These are phyloP conservation scores for Hyles vespertilio DNA, from an alignment of 1,140 invertebrate species.

Conservation along the genomic window DNA sequence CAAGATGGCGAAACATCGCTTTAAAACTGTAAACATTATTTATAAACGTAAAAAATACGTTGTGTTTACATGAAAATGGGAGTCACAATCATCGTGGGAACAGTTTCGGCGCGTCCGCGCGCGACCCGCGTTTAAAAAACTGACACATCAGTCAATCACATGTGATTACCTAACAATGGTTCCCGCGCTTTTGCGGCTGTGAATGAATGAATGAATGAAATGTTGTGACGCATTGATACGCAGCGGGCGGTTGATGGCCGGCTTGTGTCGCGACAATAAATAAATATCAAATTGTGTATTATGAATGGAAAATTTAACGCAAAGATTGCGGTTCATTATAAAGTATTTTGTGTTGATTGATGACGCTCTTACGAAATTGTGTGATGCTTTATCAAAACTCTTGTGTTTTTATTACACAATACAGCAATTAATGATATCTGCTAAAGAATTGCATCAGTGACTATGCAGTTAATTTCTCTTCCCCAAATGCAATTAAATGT, in stretches of 20 bases:
- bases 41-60: too few relatives aligned
- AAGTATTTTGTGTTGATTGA: neutral
- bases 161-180: constrained; percentile 12
- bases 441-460: too few relatives aligned
- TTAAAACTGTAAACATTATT: too few relatives aligned
- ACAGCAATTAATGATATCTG: too few relatives aligned
- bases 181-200: constrained; percentile 20
- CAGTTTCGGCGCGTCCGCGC: neutral
- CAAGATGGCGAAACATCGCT: too few relatives aligned
- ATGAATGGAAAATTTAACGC: neutral
- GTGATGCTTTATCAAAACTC: too few relatives aligned
- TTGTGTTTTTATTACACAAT: too few relatives aligned
- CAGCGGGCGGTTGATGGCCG: constrained; percentile 24
- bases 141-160: constrained; percentile 7
- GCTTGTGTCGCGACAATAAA: constrained; percentile 9
- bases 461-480: too few relatives aligned
- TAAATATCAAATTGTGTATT: constrained; percentile 2
- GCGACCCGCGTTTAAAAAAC: constrained; percentile 2
- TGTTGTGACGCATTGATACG: constrained; percentile 12
- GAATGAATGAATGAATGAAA: constrained; percentile 24
- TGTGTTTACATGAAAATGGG: too few relatives aligned
- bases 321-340: neutral
- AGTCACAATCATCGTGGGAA: constrained; percentile 2
- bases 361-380: too few relatives aligned
- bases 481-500: too few relatives aligned